Percentiles rank a stretch among this genome's conserved stretches.
These are phyloP conservation scores for Drosophila anomalipes DNA, from an alignment of 2,888 invertebrate species.

Conservation along the genomic window DNA sequence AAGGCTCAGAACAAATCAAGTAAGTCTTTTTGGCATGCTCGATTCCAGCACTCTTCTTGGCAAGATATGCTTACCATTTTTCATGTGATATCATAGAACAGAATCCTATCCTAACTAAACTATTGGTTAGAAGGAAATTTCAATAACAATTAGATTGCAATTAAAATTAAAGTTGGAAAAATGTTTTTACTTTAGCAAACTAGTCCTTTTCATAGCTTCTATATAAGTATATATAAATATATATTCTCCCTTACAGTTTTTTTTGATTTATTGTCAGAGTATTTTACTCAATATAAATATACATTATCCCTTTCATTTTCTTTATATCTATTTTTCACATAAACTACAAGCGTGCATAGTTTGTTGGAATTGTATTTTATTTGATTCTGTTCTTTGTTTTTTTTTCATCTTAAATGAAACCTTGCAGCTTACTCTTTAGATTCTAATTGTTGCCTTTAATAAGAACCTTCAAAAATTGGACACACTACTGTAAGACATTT, in stretches of 20 bases:
- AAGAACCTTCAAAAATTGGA: slow-evolving; percentile 14
- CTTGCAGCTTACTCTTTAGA: not conserved
- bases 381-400: not conserved
- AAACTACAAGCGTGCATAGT: not conserved
- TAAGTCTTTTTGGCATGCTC: slow-evolving; percentile 32
- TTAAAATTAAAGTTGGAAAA: not conserved
- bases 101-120: not conserved
- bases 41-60: not conserved
- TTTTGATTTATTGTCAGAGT: not conserved
- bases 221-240: not conserved
- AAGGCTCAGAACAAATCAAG: slow-evolving; percentile 46
- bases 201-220: not conserved
- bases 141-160: not conserved
- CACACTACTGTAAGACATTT: not conserved
- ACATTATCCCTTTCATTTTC: not conserved
- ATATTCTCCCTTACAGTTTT: not conserved
- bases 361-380: not conserved
- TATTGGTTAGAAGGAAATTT: not conserved
- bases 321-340: not conserved
- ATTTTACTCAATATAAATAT: not conserved
- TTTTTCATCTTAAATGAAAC: not conserved
- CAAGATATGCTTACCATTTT: not conserved
- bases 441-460: slow-evolving; percentile 14
- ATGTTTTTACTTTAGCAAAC: not conserved
- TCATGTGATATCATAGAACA: not conserved